Evolutionary conservation across 64 coral and sea anemone genomes (phyloP), one percentile per base, ranked within the genome.

Genomic region (Dendronephthya gigantea): DNA sequence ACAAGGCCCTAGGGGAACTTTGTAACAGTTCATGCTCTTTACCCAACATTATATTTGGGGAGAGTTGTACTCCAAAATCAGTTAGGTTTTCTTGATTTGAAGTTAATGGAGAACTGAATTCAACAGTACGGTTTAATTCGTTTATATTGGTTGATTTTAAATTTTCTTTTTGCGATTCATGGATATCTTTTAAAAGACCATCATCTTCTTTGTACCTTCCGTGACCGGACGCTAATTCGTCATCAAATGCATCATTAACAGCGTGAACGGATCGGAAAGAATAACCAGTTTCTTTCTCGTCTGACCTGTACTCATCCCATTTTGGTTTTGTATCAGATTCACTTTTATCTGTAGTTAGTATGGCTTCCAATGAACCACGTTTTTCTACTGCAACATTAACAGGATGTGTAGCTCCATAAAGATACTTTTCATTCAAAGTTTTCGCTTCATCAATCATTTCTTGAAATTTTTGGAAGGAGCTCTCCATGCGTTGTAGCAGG

Each of bases 381-480:
- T 62, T 62, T 23, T 27, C 25, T 23, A 27, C 19, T 16, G 17
- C 30, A 79, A 79, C 72, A 34, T 79, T 29, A 11, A 28, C 72
- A 39, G 72, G 36, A 34, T 36, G 31, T 29, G 6, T 22, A 66
- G 19, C 22, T 66, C 13, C 31, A 79, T 17, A 14, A 36, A 79
- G 36, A 19, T 79, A 79, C 72, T 79, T 79, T 39, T 79, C 36
- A 79, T 79, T 79, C 17, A 79, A 34, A 34, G 72, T 19, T 19
- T 79, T 79, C 22, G 72, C 72, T 79, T 79, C 72, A 79, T 79
- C 27, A 79, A 79, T 79, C 72, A 79, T 79, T 36, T 79, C 72
- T 79, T 79, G 31, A 39, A 79, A 79, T 2, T 79, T 29, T 79
- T 79, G 72, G 36, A 79, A 79, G 2, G 72, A 79, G 29, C 72